phyloP scores from a whole-genome alignment of 2,797 vertebrate species.

The Amblyopsis hoosieri region DNA sequence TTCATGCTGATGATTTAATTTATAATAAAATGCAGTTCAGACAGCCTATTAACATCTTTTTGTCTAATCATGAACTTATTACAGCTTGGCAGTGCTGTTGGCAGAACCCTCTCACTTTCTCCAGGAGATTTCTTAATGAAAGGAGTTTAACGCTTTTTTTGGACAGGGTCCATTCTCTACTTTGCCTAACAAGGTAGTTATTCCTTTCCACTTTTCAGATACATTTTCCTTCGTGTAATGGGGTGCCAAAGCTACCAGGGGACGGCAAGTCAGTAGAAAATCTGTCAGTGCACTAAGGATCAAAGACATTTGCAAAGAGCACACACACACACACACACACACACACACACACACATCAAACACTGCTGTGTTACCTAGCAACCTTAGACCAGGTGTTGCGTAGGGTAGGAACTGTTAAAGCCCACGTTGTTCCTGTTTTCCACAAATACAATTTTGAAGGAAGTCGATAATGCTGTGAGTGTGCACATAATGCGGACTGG shows the following conservation, averaged over 20 bases:
- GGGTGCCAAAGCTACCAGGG: slow-evolving; percentile 70
- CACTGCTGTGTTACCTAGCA: slow-evolving; percentile 79
- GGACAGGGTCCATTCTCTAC: slow-evolving; percentile 61
- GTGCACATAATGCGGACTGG: slow-evolving; percentile 38
- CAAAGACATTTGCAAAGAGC: slow-evolving; percentile 79
- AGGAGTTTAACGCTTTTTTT: slow-evolving; percentile 62
- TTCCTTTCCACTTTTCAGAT: slow-evolving; percentile 74
- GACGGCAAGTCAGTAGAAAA: slow-evolving; percentile 67
- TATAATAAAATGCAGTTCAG: slow-evolving; percentile 8
- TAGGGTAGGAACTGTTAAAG: slow-evolving; percentile 68
- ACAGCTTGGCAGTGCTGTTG: slow-evolving; percentile 6
- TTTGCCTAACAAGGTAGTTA: slow-evolving; percentile 69
- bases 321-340: slow-evolving; percentile 44
- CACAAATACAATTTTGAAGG: slow-evolving; percentile 69
- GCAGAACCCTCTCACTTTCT: slow-evolving; percentile 6
- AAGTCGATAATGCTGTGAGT: slow-evolving; percentile 69
- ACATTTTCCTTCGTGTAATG: slow-evolving; percentile 69
- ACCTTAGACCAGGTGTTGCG: slow-evolving; percentile 76
- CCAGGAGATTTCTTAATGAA: slow-evolving; percentile 30
- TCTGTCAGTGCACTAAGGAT: slow-evolving; percentile 72
- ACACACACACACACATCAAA: slow-evolving; percentile 69
- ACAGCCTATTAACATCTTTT: slow-evolving; percentile 4
- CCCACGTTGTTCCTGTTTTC: slow-evolving; percentile 66
- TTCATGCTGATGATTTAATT: not conserved
- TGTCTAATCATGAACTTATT: slow-evolving; percentile 26